Base-by-base conservation (phyloP, 2,888 invertebrate species). In the Gastrophysa polygoni region DNA sequence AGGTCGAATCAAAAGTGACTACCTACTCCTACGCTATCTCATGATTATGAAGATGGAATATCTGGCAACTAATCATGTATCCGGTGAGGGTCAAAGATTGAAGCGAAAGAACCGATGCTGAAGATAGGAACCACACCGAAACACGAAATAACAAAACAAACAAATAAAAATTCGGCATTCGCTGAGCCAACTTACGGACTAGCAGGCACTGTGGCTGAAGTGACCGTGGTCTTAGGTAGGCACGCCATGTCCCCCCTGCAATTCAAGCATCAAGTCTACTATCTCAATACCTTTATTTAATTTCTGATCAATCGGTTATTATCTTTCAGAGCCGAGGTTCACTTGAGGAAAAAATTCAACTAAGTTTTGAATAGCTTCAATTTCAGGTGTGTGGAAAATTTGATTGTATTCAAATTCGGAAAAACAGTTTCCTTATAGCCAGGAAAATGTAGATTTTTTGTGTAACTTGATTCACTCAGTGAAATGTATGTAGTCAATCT, bases 201-300 rank as follows among this genome's bases (percentile, higher is more conserved):
- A 82, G 82, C 82, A 81, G 78, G 73, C 79, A 81, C 72, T 75
- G 77, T 71, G 68, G 78, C 74, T 62, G 77, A 76, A 67, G 79
- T 74, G 67, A 78, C 62, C 52, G 71, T 70, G 64, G 77, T 77
- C 77, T 81, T 81, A 70, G 79, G 77, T 72, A 82, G 81, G 75
- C 81, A 75, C 71, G 82, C 81, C 73, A 83, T 77, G 75, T 85
- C 85, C 75, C 85, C 85, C 84, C 85, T 85, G 85, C 80, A 85
- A 85, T 73, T 76, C 74, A 80, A 78, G 78, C 74, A 77, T 75
- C 75, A 76, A 71, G 68, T 71, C 73, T 67, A 73, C 68, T 63
- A 62, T 65, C 76, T 77, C 72, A 75, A 76, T 79, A 77, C 73
- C 64, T 69, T 71, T 68, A 73, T 63, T 68, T 69, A 70, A 64